Evolutionary conservation across 2,113 vertebrate genomes (phyloP).

Genomic region (zebrafish (Danio rerio)): GRCz12tu NC_133188.1:19123001-19123500

Average conservation of each 20-base stretch:
- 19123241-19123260: slow-evolving; percentile 77
- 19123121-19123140: slow-evolving; percentile 56
- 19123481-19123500: slow-evolving; percentile 37
- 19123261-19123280: slow-evolving; percentile 78
- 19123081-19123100: slow-evolving; percentile 50
- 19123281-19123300: slow-evolving; percentile 82
- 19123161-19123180: slow-evolving; percentile 68
- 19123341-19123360: slow-evolving; percentile 47
- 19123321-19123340: slow-evolving; percentile 76
- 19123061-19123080: slow-evolving; percentile 45
- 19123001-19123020: not conserved
- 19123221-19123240: slow-evolving; percentile 83
- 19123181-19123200: slow-evolving; percentile 67
- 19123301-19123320: slow-evolving; percentile 69
- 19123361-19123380: slow-evolving; percentile 47
- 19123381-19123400: slow-evolving; percentile 34
- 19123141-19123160: slow-evolving; percentile 68
- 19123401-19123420: slow-evolving; percentile 43
- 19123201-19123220: slow-evolving; percentile 80
- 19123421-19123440: slow-evolving; percentile 25
- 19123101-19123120: slow-evolving; percentile 58
- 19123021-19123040: slow-evolving; percentile 1
- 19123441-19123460: slow-evolving; percentile 29
- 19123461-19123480: slow-evolving; percentile 41
- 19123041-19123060: slow-evolving; percentile 38